A percentile compares a stretch with the other conserved stretches of the same genome.
These are phyloP conservation scores for Menura novaehollandiae DNA, from an alignment of 2,113 vertebrate species.

Conservation along the genomic window DNA sequence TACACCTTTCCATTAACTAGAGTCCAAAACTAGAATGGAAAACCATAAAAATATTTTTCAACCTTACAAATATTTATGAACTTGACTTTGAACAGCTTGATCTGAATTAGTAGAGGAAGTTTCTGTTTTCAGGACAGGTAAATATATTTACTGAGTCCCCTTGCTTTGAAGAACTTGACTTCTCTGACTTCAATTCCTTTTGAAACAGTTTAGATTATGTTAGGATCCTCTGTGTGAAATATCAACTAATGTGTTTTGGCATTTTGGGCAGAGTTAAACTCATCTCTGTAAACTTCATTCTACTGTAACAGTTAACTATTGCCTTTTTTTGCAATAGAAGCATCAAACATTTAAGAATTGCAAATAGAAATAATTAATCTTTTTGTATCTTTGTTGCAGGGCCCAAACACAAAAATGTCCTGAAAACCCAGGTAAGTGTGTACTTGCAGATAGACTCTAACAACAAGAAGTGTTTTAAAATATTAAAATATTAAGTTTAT, in stretches of 20 bases:
- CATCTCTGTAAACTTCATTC: neutral
- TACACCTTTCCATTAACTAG: neutral
- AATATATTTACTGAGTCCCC: neutral
- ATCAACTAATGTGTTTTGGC: neutral
- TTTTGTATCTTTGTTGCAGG: conserved; percentile 31
- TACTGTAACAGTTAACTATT: neutral
- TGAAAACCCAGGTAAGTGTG: conserved; percentile 69
- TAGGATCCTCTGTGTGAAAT: neutral
- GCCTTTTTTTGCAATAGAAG: neutral
- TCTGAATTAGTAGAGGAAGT: neutral
- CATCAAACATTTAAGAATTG: neutral
- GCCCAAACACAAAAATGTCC: conserved; percentile 52
- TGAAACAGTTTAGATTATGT: neutral
- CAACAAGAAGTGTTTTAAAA: neutral
- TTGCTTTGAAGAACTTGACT: neutral
- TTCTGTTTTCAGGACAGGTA: neutral
- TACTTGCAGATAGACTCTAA: neutral
- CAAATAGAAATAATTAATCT: neutral
- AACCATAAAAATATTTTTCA: neutral
- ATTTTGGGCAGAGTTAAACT: neutral
- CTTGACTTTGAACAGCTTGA: neutral
- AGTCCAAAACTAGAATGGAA: neutral
- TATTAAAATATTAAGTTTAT: neutral
- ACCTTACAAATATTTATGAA: neutral
- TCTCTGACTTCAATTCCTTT: neutral